phyloP scores from a whole-genome alignment of 1,140 invertebrate genomes.

The Diuraphis noxia region DNA sequence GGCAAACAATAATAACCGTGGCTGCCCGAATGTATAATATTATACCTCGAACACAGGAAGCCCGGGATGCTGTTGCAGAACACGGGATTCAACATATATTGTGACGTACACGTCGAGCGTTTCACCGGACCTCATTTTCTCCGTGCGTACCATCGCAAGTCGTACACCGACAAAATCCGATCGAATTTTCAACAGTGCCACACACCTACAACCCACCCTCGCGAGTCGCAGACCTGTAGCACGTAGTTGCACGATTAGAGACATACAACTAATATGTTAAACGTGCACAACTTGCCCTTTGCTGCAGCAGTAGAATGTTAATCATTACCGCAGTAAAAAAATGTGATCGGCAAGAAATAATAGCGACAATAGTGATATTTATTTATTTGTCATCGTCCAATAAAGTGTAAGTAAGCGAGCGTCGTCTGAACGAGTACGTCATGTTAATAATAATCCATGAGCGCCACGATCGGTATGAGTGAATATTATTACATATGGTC shows the following conservation, averaged over 20 bases:
- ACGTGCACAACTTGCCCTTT: background rate
- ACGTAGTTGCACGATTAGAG: too few relatives aligned
- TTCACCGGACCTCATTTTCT: background rate
- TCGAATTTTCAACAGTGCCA: constrained; percentile 31
- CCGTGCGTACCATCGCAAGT: background rate
- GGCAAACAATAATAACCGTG: constrained; percentile 35
- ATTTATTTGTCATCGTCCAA: background rate
- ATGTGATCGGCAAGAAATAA: background rate
- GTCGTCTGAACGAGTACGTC: background rate
- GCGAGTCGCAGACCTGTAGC: too few relatives aligned
- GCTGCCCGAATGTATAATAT: constrained; percentile 9
- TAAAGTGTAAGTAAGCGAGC: too few relatives aligned
- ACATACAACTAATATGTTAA: background rate
- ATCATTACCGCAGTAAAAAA: background rate
- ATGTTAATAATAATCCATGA: background rate
- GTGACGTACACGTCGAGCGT: background rate
- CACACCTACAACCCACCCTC: background rate
- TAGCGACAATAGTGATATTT: background rate
- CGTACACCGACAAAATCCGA: background rate
- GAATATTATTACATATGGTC: background rate
- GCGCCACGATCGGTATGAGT: too few relatives aligned
- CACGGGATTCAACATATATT: background rate
- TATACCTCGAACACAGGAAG: constrained; percentile 17
- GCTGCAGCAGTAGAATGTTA: background rate
- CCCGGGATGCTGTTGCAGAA: background rate